Conservation (phyloP, 2,113 vertebrate genomes). For the Silurus meridionalis region DNA sequence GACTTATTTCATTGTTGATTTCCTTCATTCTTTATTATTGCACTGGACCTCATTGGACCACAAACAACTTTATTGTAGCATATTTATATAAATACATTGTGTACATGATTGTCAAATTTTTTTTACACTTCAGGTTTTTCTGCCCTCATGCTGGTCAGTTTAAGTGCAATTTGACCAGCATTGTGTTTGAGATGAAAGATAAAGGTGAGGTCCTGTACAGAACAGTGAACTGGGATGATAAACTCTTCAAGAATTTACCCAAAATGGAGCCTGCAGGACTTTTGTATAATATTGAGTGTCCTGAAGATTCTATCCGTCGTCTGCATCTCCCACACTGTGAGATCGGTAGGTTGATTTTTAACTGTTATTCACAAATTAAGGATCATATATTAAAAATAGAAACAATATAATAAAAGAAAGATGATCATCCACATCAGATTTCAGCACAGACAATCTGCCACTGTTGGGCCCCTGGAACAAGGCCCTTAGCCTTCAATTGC, state of each 20-base stretch:
- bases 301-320: neutral
- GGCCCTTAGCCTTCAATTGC: too few relatives aligned
- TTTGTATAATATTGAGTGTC: neutral
- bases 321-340: neutral
- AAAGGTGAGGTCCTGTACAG: neutral
- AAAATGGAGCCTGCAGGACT: neutral
- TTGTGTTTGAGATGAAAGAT: neutral
- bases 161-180: neutral
- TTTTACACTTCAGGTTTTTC: neutral
- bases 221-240: neutral
- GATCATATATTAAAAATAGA: too few relatives aligned
- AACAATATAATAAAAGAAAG: too few relatives aligned
- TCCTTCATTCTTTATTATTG: neutral
- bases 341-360: neutral
- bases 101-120: neutral
- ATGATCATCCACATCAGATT: too few relatives aligned
- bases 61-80: too few relatives aligned
- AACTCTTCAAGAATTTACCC: neutral
- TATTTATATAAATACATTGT: too few relatives aligned
- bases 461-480: too few relatives aligned
- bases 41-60: too few relatives aligned
- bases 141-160: neutral
- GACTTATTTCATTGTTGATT: neutral
- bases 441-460: too few relatives aligned
- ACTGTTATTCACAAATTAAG: neutral